Evolutionary conservation across 1,140 invertebrate genomes (phyloP).

Genomic region (Pachyrhynchus sulphureomaculatus): DNA sequence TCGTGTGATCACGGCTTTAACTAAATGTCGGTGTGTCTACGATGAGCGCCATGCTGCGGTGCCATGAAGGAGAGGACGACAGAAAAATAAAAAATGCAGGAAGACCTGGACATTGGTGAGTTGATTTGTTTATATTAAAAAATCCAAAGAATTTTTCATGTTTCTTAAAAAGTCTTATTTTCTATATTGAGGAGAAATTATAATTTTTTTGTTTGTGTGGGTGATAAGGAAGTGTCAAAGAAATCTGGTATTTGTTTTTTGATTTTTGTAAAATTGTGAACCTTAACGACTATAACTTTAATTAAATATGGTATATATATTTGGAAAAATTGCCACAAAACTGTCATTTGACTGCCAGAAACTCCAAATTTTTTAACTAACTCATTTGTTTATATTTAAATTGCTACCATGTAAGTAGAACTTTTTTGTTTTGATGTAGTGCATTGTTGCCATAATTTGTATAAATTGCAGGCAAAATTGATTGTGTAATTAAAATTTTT

Average conservation of each 20-base stretch:
- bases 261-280: neutral
- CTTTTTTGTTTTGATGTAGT: neutral
- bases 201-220: constrained; percentile 14
- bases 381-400: too few species aligned
- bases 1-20: too few species aligned
- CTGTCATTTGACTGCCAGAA: too few species aligned
- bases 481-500: too few species aligned
- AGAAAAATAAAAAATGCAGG: constrained; percentile 36
- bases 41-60: neutral
- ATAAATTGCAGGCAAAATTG: too few species aligned
- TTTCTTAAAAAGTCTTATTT: too few species aligned
- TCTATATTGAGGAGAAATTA: too few species aligned
- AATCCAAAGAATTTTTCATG: too few species aligned
- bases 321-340: too few species aligned
- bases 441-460: neutral
- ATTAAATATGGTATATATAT: too few species aligned
- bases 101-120: constrained; percentile 35
- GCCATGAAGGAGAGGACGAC: neutral
- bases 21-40: neutral
- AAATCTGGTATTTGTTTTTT: constrained; percentile 26
- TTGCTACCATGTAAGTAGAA: neutral
- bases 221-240: constrained; percentile 17
- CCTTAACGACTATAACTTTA: too few species aligned
- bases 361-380: too few species aligned
- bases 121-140: constrained; percentile 1